Conservation (phyloP, 2,797 vertebrate genomes). For the Chaetophractus vellerosus region DNA sequence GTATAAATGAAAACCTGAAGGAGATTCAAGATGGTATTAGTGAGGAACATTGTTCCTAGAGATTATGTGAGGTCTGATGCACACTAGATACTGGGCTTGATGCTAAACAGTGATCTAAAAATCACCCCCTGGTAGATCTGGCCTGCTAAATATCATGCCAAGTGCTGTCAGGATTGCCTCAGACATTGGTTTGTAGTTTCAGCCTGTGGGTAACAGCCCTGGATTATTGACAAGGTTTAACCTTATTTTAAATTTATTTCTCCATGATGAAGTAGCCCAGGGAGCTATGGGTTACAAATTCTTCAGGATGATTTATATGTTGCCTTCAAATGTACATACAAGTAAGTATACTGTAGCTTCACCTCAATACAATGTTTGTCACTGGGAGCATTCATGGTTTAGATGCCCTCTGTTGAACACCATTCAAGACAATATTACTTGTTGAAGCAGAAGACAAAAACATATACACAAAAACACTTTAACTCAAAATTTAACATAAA, state of each 20-base stretch:
- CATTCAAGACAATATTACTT: background rate
- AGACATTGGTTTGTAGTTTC: background rate
- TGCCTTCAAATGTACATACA: background rate
- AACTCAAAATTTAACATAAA: background rate
- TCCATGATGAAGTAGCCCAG: background rate
- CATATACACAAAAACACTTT: background rate
- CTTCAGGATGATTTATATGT: background rate
- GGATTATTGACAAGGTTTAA: background rate
- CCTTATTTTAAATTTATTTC: slow-evolving; percentile 45
- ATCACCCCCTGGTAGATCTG: background rate
- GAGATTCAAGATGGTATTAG: background rate
- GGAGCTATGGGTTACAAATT: background rate
- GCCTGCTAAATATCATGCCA: background rate
- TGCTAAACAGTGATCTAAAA: background rate
- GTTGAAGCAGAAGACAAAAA: background rate
- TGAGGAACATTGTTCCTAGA: background rate
- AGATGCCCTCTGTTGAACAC: background rate
- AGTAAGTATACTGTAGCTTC: background rate
- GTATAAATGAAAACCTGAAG: background rate
- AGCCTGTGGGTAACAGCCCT: background rate
- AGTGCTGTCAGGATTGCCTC: background rate
- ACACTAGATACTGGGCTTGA: background rate
- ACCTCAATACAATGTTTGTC: background rate
- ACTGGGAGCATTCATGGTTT: background rate
- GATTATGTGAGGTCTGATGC: background rate